phyloP scores from a whole-genome alignment of 1,140 invertebrate species.

The Lepidurus couesii region DNA sequence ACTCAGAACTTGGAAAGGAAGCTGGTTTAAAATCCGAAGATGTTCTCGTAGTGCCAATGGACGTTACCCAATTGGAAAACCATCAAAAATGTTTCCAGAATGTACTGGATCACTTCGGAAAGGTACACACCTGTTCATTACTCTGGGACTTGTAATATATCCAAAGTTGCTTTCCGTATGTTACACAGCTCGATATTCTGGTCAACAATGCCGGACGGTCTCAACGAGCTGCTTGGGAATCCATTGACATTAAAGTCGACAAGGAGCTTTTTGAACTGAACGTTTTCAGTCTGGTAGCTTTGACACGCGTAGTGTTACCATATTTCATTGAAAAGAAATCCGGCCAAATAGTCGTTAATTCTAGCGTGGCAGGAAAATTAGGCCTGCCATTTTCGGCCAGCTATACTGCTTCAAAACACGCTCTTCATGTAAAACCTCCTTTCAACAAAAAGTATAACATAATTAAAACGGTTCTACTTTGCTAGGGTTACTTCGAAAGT shows the following conservation, averaged over 20 bases:
- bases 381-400: constrained; percentile 65
- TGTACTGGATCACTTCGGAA: constrained; percentile 65
- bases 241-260: constrained; percentile 69
- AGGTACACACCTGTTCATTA: constrained; percentile 45
- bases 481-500: constrained; percentile 63
- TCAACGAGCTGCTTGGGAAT: constrained; percentile 68
- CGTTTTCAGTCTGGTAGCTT: constrained; percentile 66
- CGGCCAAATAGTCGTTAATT: constrained; percentile 67
- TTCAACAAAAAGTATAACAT: neutral
- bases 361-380: constrained; percentile 63
- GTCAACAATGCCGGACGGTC: constrained; percentile 76
- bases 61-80: constrained; percentile 56
- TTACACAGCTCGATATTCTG: constrained; percentile 61
- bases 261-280: constrained; percentile 73
- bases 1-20: constrained; percentile 43
- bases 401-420: constrained; percentile 74
- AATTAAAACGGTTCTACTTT: neutral
- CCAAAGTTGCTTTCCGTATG: constrained; percentile 16
- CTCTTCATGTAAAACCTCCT: constrained; percentile 60
- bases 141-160: neutral
- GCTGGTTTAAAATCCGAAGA: constrained; percentile 53
- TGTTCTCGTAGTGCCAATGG: constrained; percentile 64
- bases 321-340: constrained; percentile 55
- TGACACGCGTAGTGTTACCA: constrained; percentile 60
- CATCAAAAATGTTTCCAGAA: constrained; percentile 59